These are phyloP conservation scores for Epinotia bilunana DNA, from an alignment of 2,888 invertebrate genomes.

Conservation along the genomic window DNA sequence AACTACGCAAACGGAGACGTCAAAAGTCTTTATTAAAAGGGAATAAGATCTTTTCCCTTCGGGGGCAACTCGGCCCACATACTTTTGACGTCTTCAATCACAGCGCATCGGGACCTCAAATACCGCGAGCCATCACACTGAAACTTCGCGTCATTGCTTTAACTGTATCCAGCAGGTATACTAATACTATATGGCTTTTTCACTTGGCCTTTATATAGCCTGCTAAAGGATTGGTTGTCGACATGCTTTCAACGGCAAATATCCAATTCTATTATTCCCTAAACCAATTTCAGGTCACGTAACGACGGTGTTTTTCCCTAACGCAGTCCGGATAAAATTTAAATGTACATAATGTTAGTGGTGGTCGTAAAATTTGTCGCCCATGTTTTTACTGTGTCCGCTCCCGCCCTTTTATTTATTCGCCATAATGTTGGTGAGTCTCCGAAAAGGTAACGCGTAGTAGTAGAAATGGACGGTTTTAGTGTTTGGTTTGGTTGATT, in stretches of 20 bases:
- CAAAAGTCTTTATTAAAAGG: too few species aligned
- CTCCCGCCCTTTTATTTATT: constrained; percentile 19
- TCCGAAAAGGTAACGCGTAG: neutral
- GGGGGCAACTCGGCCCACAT: too few species aligned
- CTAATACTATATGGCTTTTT: neutral
- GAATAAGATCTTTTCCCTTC: too few species aligned
- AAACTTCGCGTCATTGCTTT: too few species aligned
- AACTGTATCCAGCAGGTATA: too few species aligned
- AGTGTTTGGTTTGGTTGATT: too few species aligned
- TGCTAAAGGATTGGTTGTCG: constrained; percentile 1
- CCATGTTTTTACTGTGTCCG: constrained; percentile 36
- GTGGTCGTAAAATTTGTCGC: constrained; percentile 21
- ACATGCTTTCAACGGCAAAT: neutral
- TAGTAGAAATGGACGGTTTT: too few species aligned
- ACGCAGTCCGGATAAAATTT: constrained; percentile 34
- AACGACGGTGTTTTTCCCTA: constrained; percentile 37
- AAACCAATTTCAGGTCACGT: constrained; percentile 13
- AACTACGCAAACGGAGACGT: too few species aligned
- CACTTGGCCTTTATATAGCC: neutral
- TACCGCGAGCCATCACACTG: too few species aligned
- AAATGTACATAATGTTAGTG: constrained; percentile 42
- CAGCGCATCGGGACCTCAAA: too few species aligned
- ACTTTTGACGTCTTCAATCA: too few species aligned
- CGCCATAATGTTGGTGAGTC: neutral
- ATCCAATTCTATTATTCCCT: neutral